A percentile compares a stretch with the other conserved stretches of the same genome.
These are phyloP conservation scores for Hydrotaea diabolus DNA, from an alignment of 2,888 invertebrate genomes.

Conservation along the genomic window DNA sequence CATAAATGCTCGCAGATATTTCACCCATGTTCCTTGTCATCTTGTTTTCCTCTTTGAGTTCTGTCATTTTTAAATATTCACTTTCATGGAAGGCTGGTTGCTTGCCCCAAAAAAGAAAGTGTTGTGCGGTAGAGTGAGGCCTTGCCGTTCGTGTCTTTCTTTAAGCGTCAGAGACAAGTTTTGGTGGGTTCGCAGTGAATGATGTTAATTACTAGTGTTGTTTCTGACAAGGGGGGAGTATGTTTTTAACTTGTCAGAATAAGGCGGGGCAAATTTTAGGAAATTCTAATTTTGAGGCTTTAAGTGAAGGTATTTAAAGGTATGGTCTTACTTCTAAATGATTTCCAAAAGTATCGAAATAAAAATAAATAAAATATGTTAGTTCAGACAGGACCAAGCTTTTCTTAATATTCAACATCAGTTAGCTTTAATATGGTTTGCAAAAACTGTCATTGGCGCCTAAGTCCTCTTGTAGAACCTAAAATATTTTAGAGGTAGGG, in stretches of 20 bases:
- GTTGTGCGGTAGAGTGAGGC: neutral
- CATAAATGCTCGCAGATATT: constrained; percentile 21
- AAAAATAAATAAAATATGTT: too few relatives aligned
- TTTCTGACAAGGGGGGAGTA: constrained; percentile 57
- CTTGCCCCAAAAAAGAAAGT: neutral
- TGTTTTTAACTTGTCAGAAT: neutral
- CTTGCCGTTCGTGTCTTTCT: constrained; percentile 27
- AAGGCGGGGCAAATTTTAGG: neutral
- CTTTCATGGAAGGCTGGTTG: constrained; percentile 29
- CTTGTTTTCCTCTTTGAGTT: constrained; percentile 45
- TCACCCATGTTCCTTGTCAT: constrained; percentile 21
- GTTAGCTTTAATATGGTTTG: too few relatives aligned
- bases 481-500: too few relatives aligned
- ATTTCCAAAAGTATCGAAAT: too few relatives aligned
- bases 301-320: too few relatives aligned
- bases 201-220: constrained; percentile 63
- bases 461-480: too few relatives aligned
- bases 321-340: too few relatives aligned
- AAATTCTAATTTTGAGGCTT: neutral
- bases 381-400: too few relatives aligned
- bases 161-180: constrained; percentile 57
- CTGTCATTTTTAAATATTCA: constrained; percentile 59
- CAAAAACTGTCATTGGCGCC: too few relatives aligned
- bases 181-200: constrained; percentile 17
- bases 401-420: too few relatives aligned